Conservation (phyloP, 2,113 vertebrate genomes). For the Caracal caracal region DNA sequence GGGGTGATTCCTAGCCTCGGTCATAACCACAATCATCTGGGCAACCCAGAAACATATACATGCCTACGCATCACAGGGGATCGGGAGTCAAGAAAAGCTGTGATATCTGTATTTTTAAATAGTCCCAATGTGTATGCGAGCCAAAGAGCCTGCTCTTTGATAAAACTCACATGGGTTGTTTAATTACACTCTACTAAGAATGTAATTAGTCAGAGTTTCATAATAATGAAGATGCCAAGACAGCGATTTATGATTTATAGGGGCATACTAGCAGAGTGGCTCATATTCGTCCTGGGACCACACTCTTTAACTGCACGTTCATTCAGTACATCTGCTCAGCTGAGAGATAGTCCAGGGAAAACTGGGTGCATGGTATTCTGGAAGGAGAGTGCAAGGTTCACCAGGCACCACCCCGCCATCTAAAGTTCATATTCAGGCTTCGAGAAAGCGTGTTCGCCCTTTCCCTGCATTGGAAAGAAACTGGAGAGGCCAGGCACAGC, state of each 20-base stretch:
- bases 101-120: neutral
- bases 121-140: too few relatives aligned
- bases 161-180: neutral
- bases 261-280: accelerated
- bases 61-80: accelerated
- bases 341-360: neutral
- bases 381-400: neutral
- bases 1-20: accelerated
- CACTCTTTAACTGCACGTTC: neutral
- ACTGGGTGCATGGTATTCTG: accelerated
- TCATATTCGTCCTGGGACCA: accelerated
- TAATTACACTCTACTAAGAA: neutral
- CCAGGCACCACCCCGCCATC: accelerated
- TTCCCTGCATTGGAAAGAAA: neutral
- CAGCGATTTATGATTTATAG: accelerated
- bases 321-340: neutral
- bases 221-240: neutral
- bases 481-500: accelerated
- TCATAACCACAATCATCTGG: too few relatives aligned
- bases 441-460: accelerated
- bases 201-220: neutral
- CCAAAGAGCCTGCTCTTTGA: neutral
- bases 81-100: neutral
- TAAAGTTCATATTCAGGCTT: neutral
- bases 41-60: neutral